phyloP scores from a whole-genome alignment of 2,888 invertebrate genomes.

The Cosmorhoe ocellata region DNA sequence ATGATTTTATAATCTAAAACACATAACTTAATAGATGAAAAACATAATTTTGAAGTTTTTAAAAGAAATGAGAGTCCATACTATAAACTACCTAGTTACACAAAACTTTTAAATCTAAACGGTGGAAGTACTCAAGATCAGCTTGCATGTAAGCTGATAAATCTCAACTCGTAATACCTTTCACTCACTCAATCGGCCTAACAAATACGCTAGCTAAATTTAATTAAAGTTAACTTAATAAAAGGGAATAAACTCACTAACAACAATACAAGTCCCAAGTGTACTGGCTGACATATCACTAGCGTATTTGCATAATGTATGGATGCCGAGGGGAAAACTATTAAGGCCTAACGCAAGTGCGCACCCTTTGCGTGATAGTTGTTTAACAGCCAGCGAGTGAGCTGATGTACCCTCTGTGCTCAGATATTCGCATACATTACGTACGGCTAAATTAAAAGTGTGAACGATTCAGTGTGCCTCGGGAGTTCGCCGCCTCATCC shows the following conservation, averaged over 20 bases:
- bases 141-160: conserved; percentile 65
- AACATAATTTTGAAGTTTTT: too few species aligned
- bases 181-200: conserved; percentile 70
- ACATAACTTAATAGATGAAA: too few species aligned
- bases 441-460: conserved; percentile 81
- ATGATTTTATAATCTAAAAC: too few species aligned
- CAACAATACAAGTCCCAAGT: conserved; percentile 80
- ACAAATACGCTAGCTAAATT: conserved; percentile 78
- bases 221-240: conserved; percentile 82
- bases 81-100: not conserved
- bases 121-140: conserved; percentile 44
- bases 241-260: conserved; percentile 77
- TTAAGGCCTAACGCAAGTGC: conserved; percentile 61
- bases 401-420: conserved; percentile 56
- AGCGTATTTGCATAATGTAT: conserved; percentile 81
- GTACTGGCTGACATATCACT: conserved; percentile 79
- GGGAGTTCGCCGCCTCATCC: conserved; percentile 41
- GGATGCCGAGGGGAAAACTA: conserved; percentile 77
- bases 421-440: conserved; percentile 78
- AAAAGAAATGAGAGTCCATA: too few species aligned
- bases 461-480: conserved; percentile 69
- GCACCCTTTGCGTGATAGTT: conserved; percentile 76
- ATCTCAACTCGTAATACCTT: conserved; percentile 71
- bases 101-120: conserved; percentile 9
- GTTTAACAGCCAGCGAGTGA: conserved; percentile 71